Conservation (phyloP, 1,140 invertebrate genomes). For the Drosophila virilis region DNA sequence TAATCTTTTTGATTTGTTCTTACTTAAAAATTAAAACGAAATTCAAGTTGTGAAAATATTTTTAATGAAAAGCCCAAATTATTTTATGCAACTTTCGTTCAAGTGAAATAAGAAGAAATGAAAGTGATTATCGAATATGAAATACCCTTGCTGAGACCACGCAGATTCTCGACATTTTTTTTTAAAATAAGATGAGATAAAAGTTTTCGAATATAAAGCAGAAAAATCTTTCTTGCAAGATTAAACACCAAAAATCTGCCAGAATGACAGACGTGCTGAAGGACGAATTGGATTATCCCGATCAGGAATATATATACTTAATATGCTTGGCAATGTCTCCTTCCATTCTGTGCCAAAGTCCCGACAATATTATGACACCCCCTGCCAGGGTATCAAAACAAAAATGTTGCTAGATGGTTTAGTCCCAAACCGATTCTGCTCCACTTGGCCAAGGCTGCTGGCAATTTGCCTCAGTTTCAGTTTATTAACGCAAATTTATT, state of each 20-base stretch:
- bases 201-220: too few species aligned
- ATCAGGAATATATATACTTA: too few species aligned
- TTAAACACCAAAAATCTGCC: too few species aligned
- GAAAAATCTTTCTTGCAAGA: too few species aligned
- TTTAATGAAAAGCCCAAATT: conserved; percentile 58
- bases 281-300: too few species aligned
- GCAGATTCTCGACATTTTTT: too few species aligned
- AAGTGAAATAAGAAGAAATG: conserved; percentile 4
- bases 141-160: not conserved
- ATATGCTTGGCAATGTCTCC: too few species aligned
- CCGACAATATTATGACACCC: not conserved
- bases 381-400: not conserved
- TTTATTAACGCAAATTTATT: conserved; percentile 78
- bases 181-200: too few species aligned
- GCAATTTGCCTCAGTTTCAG: conserved; percentile 60
- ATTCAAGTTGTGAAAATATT: conserved; percentile 35
- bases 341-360: not conserved
- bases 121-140: not conserved
- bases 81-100: conserved; percentile 28
- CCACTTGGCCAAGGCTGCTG: conserved; percentile 54
- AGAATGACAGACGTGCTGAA: too few species aligned
- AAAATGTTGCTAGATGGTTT: not conserved
- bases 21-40: too few species aligned
- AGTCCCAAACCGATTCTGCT: not conserved
- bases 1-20: too few species aligned